Percentiles rank a stretch among this genome's conserved stretches.
Conservation (phyloP, 2,113 vertebrate genomes). For the Halcyon malimbica region DNA sequence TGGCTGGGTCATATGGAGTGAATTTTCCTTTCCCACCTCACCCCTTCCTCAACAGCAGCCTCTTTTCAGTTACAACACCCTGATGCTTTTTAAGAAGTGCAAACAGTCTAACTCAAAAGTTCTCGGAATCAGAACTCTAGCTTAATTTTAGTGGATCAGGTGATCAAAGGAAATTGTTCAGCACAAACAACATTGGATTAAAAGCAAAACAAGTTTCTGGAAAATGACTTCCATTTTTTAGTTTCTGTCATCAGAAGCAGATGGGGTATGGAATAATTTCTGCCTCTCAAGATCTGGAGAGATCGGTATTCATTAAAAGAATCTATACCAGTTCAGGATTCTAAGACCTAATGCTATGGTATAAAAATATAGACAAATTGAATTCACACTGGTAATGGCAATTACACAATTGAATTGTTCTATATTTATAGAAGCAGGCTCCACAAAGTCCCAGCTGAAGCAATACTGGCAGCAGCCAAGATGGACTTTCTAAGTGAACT, state of each 20-base stretch:
- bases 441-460: slow-evolving; percentile 49
- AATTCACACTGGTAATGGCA: slow-evolving; percentile 45
- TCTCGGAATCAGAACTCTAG: not conserved
- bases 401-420: slow-evolving; percentile 54
- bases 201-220: slow-evolving; percentile 14
- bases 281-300: slow-evolving; percentile 3
- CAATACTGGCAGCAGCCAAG: not conserved
- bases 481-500: not conserved
- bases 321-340: slow-evolving; percentile 10
- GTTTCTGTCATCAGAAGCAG: not conserved
- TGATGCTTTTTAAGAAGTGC: not conserved
- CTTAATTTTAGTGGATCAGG: not conserved
- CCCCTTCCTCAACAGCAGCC: not conserved
- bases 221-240: not conserved
- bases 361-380: slow-evolving; percentile 60
- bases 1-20: not conserved
- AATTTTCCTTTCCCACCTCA: not conserved
- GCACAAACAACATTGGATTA: not conserved
- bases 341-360: not conserved
- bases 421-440: slow-evolving; percentile 50
- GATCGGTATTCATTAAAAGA: not conserved
- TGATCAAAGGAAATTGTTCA: not conserved
- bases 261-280: not conserved
- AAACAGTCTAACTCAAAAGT: not conserved
- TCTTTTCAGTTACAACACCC: not conserved